These are phyloP conservation scores for Branchinecta lindahli DNA, from an alignment of 1,140 invertebrate species.

Conservation along the genomic window DNA sequence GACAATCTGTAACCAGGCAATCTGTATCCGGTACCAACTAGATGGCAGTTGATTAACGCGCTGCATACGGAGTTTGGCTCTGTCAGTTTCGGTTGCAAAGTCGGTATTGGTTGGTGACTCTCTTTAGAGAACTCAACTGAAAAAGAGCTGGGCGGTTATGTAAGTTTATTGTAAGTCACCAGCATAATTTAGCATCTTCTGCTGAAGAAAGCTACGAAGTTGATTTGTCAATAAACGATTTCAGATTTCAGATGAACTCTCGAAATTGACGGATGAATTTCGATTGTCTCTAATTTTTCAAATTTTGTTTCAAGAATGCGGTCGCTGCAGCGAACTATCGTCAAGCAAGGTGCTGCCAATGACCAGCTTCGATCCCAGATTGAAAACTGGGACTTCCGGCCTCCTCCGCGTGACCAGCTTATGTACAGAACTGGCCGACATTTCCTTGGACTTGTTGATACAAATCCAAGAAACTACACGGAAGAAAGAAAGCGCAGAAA, in stretches of 20 bases:
- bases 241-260: neutral
- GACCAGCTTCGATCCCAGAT: neutral
- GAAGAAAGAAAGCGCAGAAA: neutral
- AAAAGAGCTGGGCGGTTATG: too few relatives aligned
- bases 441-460: neutral
- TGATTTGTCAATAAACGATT: too few relatives aligned
- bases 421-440: conserved; percentile 1
- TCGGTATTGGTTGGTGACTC: too few relatives aligned
- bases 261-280: neutral
- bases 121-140: too few relatives aligned
- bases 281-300: neutral
- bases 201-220: too few relatives aligned
- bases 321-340: neutral
- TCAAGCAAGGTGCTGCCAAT: neutral
- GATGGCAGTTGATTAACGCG: too few relatives aligned
- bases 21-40: too few relatives aligned
- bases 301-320: neutral
- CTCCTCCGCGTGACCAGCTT: neutral
- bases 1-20: too few relatives aligned
- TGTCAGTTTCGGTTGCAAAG: too few relatives aligned
- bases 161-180: too few relatives aligned
- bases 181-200: too few relatives aligned
- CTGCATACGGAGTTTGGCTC: too few relatives aligned
- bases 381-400: neutral
- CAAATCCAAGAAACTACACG: neutral